phyloP scores from a whole-genome alignment of 2,797 vertebrate genomes.

The Amblyopsis hoosieri region DNA sequence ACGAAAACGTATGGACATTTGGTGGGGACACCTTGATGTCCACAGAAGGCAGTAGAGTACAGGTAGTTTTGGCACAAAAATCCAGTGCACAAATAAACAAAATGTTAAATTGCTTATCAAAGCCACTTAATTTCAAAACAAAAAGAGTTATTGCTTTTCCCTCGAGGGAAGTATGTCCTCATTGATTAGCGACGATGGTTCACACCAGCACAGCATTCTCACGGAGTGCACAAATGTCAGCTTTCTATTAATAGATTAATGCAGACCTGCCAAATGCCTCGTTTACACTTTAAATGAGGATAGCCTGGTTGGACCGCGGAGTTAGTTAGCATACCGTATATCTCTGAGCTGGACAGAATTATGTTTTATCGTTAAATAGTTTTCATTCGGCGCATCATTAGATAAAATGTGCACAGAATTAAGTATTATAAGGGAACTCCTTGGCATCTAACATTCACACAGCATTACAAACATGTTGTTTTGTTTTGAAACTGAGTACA shows the following conservation, averaged over 20 bases:
- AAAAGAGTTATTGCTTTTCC: constrained; percentile 79
- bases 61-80: constrained; percentile 37
- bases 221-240: constrained; percentile 77
- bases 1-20: constrained; percentile 68
- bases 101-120: constrained; percentile 85
- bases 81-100: constrained; percentile 58
- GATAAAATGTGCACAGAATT: too few species aligned
- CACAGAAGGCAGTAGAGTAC: constrained; percentile 43
- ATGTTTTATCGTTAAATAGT: too few species aligned
- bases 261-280: constrained; percentile 67
- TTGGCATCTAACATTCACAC: too few species aligned
- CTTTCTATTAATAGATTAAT: constrained; percentile 76
- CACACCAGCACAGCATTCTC: constrained; percentile 55
- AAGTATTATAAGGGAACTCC: too few species aligned
- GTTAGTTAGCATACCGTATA: constrained; percentile 32
- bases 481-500: constrained; percentile 27
- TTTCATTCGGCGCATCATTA: too few species aligned
- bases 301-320: constrained; percentile 39
- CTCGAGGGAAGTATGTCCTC: constrained; percentile 72
- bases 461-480: too few species aligned
- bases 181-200: constrained; percentile 77
- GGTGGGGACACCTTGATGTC: constrained; percentile 64
- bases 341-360: constrained; percentile 37
- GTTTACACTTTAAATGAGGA: constrained; percentile 37
- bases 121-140: constrained; percentile 75